phyloP scores from a whole-genome alignment of 1,140 invertebrate genomes.

The Papilio machaon region DNA sequence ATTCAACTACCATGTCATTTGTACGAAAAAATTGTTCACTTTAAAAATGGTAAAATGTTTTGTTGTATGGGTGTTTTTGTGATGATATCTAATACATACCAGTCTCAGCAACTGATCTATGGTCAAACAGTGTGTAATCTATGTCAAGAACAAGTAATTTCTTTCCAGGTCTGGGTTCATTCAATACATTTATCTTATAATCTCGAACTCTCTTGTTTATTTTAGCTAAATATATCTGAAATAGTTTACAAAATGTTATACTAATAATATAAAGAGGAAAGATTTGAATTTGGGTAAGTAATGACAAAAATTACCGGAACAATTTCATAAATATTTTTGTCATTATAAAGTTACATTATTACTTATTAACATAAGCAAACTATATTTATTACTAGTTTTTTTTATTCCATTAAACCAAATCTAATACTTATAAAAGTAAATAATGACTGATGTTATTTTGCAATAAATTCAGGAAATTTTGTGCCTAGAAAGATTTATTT shows the following conservation, averaged over 20 bases:
- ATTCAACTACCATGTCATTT: neutral
- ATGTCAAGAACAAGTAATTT: slow-evolving; percentile 97
- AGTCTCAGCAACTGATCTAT: slow-evolving; percentile 94
- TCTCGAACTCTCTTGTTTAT: slow-evolving; percentile 93
- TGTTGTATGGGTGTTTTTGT: neutral
- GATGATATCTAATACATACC: slow-evolving; percentile 75
- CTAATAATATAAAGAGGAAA: neutral
- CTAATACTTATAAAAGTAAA: no score
- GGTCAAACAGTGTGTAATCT: slow-evolving; percentile 98
- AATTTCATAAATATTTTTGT: no score
- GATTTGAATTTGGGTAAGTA: neutral
- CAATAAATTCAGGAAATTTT: no score
- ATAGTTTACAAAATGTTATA: slow-evolving; percentile 42
- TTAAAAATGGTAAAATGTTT: neutral
- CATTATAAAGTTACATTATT: no score
- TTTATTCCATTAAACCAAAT: no score
- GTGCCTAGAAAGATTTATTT: no score
- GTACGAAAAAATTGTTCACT: neutral
- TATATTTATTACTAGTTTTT: no score
- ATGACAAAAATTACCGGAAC: slow-evolving; percentile 3
- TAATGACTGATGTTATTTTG: no score
- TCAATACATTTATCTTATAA: slow-evolving; percentile 92
- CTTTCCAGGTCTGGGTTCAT: slow-evolving; percentile 91
- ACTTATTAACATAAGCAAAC: no score
- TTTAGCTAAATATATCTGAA: slow-evolving; percentile 87